Base-by-base conservation (phyloP, 2,797 vertebrate genomes). In the Ctenochaetus hawaiiensis region DNA sequence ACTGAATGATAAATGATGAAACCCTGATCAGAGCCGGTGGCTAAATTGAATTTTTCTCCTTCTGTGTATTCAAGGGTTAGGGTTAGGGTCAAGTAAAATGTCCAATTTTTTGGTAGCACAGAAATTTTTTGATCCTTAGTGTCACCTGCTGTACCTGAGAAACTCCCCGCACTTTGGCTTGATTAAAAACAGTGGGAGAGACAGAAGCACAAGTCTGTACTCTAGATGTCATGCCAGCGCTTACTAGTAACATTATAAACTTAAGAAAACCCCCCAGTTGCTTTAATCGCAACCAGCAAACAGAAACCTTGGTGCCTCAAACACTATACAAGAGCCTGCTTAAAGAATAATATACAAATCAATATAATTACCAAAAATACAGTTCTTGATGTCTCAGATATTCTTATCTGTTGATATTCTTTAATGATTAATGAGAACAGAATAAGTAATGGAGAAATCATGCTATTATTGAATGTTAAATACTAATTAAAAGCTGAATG, bases 401-500 rank as follows among this genome's bases (percentile, higher is more conserved):
- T 30, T 12, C 22, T 16, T 26, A 17, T 12, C 10, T 45, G 44
- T 39, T 37, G n/a, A 34, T 49, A 7, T 9, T 23, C 30, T 34
- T 48, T 18, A 11, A 18, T 12, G 14, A 34, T 57, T 51, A 47
- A 51, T 10, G 18, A 67, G n/a, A 47, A 20, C 30, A 67, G n/a
- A 7, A 4, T 44, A 4, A 20, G 49, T 9, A 2, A 26, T 53
- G n/a, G 17, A 41, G 5, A 65, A 70, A 64, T 64, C 0, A 59
- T 18, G 48, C 22, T 20, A 5, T 57, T 12, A 71, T 80, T 20
- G 62, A 77, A 77, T 61, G 11, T 41, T 65, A 47, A 74, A 61
- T 39, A 60, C 73, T 48, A 70, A 76, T 80, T 71, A 47, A 26
- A 61, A 39, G 8, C 17, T 43, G 57, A 78, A 62, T 54, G 49